Base-by-base conservation (phyloP, 2,113 vertebrate species). In the Desmodus rotundus region DNA sequence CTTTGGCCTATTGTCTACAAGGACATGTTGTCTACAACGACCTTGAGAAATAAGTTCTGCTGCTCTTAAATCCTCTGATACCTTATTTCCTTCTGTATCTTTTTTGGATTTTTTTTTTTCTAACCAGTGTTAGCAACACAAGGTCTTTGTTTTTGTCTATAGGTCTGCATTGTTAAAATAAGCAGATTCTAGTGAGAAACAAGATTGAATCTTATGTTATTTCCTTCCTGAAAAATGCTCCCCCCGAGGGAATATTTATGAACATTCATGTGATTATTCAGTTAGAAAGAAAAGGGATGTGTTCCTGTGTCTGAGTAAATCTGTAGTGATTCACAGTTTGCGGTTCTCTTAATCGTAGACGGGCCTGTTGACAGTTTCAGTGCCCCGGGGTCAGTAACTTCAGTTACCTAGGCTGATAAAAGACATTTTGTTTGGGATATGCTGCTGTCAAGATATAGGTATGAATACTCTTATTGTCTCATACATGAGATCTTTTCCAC, bases 261-360 rank as follows among this genome's bases (percentile, higher is more conserved):
- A 96, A 52, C 93, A 77, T 93, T 91, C 45, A 36, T 84, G 70
- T 94, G 89, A 87, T 89, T 95, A 92, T 88, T 87, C 58, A 76
- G 33, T 92, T 95, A 92, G 72, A 89, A 94, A 83, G 54, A 82
- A 91, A 96, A 92, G 24, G 19, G 12, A 87, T 92, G 31, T 86
- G 43, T 97, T 86, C 41, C 45, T 87, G 52, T 90, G 36, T 87
- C 73, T 94, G 70, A 86, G 80, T 68, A 89, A 91, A 89, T 86
- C 78, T 89, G 85, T 7, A 63, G 83, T 91, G 94, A 97, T 84
- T 89, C 94, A 95, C 41, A 68, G 26, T 89, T 91, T 52, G 26
- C 93, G 78, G 65, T 93, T 94, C 91, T 50, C 63, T 87, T 97
- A 97, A 96, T 94, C 94, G 93, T 82, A 61, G 74, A 81, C 41